These are phyloP conservation scores for Torymus texanus DNA, from an alignment of 2,888 invertebrate genomes.

Conservation along the genomic window DNA sequence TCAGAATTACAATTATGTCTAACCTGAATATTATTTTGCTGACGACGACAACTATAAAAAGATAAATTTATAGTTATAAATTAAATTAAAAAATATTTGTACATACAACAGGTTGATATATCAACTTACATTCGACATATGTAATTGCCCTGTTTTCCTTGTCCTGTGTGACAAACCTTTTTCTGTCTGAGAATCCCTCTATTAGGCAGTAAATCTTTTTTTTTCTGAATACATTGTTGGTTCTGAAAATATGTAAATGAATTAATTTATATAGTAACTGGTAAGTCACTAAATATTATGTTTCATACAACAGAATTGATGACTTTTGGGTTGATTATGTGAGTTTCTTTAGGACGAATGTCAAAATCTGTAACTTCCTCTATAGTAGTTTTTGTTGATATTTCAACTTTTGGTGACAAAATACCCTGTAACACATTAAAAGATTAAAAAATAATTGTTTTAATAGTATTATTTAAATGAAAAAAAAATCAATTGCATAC, in stretches of 20 bases:
- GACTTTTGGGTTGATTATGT: conserved; percentile 74
- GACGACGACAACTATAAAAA: conserved; percentile 56
- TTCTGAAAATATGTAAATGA: conserved; percentile 59
- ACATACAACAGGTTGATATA: conserved; percentile 3
- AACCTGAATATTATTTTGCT: conserved; percentile 30
- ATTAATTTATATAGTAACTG: conserved; percentile 3
- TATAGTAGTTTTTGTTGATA: conserved; percentile 82
- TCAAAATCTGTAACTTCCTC: conserved; percentile 77
- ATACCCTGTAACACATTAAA: conserved; percentile 78
- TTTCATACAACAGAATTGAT: conserved; percentile 70
- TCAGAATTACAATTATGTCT: conserved; percentile 47
- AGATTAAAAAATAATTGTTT: conserved; percentile 8
- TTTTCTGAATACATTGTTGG: conserved; percentile 63
- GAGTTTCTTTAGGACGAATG: conserved; percentile 58
- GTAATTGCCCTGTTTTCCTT: conserved; percentile 60
- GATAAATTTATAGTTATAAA: conserved; percentile 8
- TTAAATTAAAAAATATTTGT: conserved; percentile 1
- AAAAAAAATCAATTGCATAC: conserved; percentile 73
- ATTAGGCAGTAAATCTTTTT: conserved; percentile 55
- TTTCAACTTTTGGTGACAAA: conserved; percentile 83
- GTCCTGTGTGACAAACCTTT: conserved; percentile 69
- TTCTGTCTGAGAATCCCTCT: conserved; percentile 69
- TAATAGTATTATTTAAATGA: not conserved
- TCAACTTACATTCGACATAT: conserved; percentile 62
- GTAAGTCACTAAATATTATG: conserved; percentile 3